These are phyloP conservation scores for Liodrosophila aerea DNA, from an alignment of 2,888 invertebrate species.

Conservation along the genomic window DNA sequence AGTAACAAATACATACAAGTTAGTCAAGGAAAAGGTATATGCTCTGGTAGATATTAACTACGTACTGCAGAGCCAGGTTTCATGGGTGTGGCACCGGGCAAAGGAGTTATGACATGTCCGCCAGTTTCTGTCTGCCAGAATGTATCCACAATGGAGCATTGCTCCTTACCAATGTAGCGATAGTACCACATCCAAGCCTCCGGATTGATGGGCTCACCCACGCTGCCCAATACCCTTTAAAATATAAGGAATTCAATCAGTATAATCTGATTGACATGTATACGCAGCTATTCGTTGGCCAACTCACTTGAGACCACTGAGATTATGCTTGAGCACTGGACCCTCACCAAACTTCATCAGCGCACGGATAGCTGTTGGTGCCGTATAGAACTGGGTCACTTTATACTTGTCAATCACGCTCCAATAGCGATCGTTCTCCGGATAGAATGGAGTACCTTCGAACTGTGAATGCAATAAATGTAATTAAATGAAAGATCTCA, in stretches of 20 bases:
- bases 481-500: neutral
- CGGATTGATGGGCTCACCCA: conserved; percentile 99
- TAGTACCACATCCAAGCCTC: conserved; percentile 99
- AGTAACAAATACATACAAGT: conserved; percentile 27
- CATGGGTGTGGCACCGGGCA: conserved; percentile 97
- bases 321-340: conserved; percentile 88
- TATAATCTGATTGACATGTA: too few relatives aligned
- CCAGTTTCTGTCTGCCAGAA: conserved; percentile 99
- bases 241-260: conserved; percentile 83
- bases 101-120: conserved; percentile 96
- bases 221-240: conserved; percentile 94
- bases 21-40: neutral
- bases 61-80: conserved; percentile 99
- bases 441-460: conserved; percentile 98
- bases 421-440: conserved; percentile 97
- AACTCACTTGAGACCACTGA: conserved; percentile 80
- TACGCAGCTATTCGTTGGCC: neutral
- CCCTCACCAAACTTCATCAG: conserved; percentile 97
- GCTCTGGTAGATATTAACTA: neutral
- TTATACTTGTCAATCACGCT: conserved; percentile 95
- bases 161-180: conserved; percentile 89
- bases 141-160: conserved; percentile 97
- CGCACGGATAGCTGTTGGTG: conserved; percentile 98
- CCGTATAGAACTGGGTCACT: conserved; percentile 98
- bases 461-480: conserved; percentile 85